These are phyloP conservation scores for Apostichopus japonicus DNA, from an alignment of 35 echinoderm and acorn worm species.

Conservation along the genomic window DNA sequence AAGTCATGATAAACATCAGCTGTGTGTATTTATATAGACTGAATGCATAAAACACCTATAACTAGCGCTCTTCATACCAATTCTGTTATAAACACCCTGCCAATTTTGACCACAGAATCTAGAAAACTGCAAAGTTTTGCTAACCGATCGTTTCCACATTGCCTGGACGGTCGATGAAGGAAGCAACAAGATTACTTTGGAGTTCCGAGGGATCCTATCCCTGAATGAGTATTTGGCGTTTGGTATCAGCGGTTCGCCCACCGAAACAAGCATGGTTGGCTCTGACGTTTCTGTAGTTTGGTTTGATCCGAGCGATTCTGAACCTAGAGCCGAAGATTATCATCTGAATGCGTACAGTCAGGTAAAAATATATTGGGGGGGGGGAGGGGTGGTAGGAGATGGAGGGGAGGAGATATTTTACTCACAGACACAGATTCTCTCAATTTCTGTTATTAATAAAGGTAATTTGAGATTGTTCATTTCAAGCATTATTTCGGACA, in stretches of 20 bases:
- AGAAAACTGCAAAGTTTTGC: conserved; percentile 69
- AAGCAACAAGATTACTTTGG: conserved; percentile 62
- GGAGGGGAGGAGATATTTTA: too few relatives aligned
- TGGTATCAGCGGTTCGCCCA: conserved; percentile 78
- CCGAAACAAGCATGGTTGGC: conserved; percentile 54
- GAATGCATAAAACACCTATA: too few relatives aligned
- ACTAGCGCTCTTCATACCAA: too few relatives aligned
- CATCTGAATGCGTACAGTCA: conserved; percentile 56
- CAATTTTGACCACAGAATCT: too few relatives aligned
- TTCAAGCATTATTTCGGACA: too few relatives aligned
- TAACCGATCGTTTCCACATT: conserved; percentile 70
- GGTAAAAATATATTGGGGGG: conserved; percentile 38
- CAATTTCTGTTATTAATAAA: too few relatives aligned
- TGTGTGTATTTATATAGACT: too few relatives aligned
- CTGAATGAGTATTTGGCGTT: conserved; percentile 73
- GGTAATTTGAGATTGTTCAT: too few relatives aligned
- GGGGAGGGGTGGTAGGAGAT: too few relatives aligned
- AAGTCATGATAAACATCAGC: too few relatives aligned
- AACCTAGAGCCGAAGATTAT: conserved; percentile 62
- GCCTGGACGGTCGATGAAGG: conserved; percentile 71
- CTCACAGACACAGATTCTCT: too few relatives aligned
- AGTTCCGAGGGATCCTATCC: conserved; percentile 54
- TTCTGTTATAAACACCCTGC: too few relatives aligned
- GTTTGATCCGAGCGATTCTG: conserved; percentile 37
- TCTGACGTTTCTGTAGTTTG: conserved; percentile 83